Evolutionary conservation across 2,113 vertebrate genomes (phyloP).

Genomic region (Ptyas mucosa): DNA sequence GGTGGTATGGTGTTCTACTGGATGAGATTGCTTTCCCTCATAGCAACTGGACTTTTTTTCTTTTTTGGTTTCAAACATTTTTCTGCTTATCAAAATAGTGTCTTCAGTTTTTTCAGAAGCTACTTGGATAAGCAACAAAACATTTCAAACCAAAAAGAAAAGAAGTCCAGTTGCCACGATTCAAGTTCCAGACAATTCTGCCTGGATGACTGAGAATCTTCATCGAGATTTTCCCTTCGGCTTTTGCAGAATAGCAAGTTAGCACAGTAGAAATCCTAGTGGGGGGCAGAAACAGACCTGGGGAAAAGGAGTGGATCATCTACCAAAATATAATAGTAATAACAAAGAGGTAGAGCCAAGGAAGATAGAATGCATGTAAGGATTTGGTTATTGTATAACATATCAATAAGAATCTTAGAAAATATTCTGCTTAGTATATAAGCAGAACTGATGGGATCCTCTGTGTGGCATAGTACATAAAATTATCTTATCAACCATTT

Average conservation of each 20-base stretch:
- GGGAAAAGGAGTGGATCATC: background rate
- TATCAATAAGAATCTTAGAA: background rate
- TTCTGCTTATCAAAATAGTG: background rate
- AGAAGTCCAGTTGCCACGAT: background rate
- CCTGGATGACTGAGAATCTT: background rate
- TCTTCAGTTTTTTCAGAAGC: background rate
- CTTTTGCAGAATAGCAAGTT: background rate
- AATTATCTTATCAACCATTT: background rate
- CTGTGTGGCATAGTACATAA: background rate
- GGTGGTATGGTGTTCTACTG: background rate
- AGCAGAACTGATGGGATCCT: background rate
- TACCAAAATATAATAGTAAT: background rate
- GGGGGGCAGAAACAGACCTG: background rate
- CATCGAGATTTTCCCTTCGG: background rate
- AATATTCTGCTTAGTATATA: background rate
- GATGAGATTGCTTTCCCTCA: background rate
- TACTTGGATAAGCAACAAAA: background rate
- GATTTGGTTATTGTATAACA: background rate
- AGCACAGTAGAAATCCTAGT: background rate
- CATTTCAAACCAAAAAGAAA: background rate
- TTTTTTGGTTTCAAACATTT: background rate
- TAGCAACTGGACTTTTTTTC: background rate
- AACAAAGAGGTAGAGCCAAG: background rate
- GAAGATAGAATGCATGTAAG: background rate
- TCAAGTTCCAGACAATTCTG: background rate